Conservation (phyloP, 2,888 invertebrate species). For the Callimorpha dominula region DNA sequence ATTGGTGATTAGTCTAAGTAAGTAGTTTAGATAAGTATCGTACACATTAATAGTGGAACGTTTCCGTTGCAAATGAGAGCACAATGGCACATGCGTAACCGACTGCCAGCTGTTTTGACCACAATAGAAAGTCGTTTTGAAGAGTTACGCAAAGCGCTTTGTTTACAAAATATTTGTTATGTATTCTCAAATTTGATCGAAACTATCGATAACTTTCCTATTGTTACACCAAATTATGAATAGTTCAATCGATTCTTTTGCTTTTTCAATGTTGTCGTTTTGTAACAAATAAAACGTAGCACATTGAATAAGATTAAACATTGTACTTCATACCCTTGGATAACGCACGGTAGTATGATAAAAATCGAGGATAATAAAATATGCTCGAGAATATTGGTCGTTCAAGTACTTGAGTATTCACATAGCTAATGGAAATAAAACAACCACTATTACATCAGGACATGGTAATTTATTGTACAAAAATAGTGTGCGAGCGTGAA, state of each 20-base stretch:
- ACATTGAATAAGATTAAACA: slow-evolving; percentile 9
- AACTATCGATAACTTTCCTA: slow-evolving; percentile 41
- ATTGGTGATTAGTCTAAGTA: background rate
- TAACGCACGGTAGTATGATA: slow-evolving; percentile 18
- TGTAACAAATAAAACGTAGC: slow-evolving; percentile 7
- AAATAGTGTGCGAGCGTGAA: slow-evolving; percentile 86
- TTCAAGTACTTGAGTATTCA: slow-evolving; percentile 24
- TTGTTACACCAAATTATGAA: slow-evolving; percentile 34
- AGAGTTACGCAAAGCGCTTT: slow-evolving; percentile 75
- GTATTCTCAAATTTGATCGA: slow-evolving; percentile 33
- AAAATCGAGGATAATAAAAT: slow-evolving; percentile 28
- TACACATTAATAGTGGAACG: slow-evolving; percentile 57
- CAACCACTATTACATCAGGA: slow-evolving; percentile 76
- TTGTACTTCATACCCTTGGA: slow-evolving; percentile 9
- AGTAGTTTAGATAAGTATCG: slow-evolving; percentile 28
- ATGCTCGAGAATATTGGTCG: slow-evolving; percentile 33
- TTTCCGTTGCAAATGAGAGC: slow-evolving; percentile 69
- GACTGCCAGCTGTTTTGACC: slow-evolving; percentile 74
- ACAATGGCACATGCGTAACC: slow-evolving; percentile 75
- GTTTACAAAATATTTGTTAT: slow-evolving; percentile 73
- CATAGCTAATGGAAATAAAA: slow-evolving; percentile 72
- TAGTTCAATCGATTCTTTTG: slow-evolving; percentile 32
- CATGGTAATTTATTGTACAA: slow-evolving; percentile 87
- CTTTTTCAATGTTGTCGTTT: slow-evolving; percentile 22
- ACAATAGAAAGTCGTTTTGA: slow-evolving; percentile 79